Evolutionary conservation across 2,113 vertebrate species (phyloP).

Genomic region (Acinonyx jubatus): DNA sequence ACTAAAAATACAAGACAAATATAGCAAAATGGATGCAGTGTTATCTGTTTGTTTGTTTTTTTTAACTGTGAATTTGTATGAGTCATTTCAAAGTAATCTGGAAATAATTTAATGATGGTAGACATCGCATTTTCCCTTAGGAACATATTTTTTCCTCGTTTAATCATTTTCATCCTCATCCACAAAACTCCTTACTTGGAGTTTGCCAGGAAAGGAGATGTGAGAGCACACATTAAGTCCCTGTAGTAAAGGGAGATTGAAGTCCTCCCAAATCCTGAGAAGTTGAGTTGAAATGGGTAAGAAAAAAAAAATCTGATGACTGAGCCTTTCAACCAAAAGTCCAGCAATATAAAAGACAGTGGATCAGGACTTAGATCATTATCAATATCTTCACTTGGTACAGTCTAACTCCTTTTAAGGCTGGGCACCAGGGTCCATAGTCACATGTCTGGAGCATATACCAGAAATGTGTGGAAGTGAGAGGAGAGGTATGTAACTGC

Average conservation of each 20-base stretch:
- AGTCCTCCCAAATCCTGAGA: not conserved
- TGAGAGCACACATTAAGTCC: not conserved
- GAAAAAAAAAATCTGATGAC: not conserved
- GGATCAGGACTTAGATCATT: not conserved
- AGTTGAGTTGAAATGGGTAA: not conserved
- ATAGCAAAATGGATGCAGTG: not conserved
- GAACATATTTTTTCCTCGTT: not conserved
- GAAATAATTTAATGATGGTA: not conserved
- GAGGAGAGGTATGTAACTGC: not conserved
- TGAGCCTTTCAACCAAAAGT: not conserved
- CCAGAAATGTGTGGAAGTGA: not conserved
- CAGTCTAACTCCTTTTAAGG: not conserved
- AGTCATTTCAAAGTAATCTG: not conserved
- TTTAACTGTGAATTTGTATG: not conserved
- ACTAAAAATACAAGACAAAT: not conserved
- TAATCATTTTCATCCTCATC: not conserved
- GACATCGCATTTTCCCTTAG: not conserved
- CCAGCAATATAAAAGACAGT: not conserved
- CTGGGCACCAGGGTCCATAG: not conserved
- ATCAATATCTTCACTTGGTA: not conserved
- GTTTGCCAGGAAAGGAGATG: not conserved
- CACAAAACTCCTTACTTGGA: not conserved
- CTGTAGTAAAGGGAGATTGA: not conserved
- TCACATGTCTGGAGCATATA: not conserved
- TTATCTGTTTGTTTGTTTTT: not conserved